A percentile compares a stretch with the other conserved stretches of the same genome.
These are phyloP conservation scores for Trichomalopsis sarcophagae DNA, from an alignment of 1,140 invertebrate genomes.

Conservation along the genomic window DNA sequence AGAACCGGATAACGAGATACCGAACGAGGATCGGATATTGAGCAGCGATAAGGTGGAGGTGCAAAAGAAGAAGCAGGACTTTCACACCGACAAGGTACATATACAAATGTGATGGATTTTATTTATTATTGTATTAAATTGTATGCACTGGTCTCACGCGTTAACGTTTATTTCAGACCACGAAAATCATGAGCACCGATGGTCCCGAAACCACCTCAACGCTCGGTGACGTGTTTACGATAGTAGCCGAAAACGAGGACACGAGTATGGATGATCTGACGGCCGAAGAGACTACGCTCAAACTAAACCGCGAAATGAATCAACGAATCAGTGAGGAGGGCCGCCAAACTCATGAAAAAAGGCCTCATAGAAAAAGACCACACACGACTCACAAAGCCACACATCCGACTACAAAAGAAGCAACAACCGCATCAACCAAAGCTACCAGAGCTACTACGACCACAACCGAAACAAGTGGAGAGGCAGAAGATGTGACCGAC, in stretches of 20 bases:
- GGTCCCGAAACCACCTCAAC: not conserved
- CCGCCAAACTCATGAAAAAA: not conserved
- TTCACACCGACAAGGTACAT: constrained; percentile 9
- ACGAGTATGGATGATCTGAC: constrained; percentile 19
- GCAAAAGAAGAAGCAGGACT: not conserved
- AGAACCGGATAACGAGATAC: constrained; percentile 50
- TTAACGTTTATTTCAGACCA: not conserved
- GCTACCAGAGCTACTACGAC: constrained; percentile 18
- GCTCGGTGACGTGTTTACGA: not conserved
- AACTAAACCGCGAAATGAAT: not conserved
- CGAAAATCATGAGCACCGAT: not conserved
- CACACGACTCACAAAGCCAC: not conserved
- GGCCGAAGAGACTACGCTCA: constrained; percentile 35
- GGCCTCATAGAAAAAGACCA: constrained; percentile 22
- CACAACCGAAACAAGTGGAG: constrained; percentile 17
- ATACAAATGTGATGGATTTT: too few species aligned
- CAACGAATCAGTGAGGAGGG: not conserved
- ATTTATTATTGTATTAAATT: too few species aligned
- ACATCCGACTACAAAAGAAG: not conserved
- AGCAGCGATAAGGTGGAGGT: not conserved
- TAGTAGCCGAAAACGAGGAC: not conserved
- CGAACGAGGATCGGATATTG: constrained; percentile 46
- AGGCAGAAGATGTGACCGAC: not conserved
- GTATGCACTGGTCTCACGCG: too few species aligned
- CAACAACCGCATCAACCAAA: constrained; percentile 9